Conservation (phyloP, 2,797 vertebrate genomes). For the Crypturellus tataupa region DNA sequence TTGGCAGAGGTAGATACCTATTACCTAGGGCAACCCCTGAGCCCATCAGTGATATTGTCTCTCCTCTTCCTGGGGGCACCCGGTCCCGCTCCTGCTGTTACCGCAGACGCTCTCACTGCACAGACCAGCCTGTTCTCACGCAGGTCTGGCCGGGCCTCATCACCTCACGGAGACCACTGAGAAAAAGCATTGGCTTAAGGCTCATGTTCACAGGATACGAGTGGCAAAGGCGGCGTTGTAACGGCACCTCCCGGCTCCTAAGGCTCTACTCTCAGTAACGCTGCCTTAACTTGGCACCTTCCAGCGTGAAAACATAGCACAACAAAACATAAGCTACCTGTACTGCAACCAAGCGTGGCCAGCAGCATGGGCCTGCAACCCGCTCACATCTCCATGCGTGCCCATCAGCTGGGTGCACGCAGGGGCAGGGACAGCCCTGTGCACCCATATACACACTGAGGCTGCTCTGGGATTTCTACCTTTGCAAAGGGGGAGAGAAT, state of each 20-base stretch:
- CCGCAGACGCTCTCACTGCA: too few relatives aligned
- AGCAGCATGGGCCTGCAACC: neutral
- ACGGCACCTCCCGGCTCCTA: neutral
- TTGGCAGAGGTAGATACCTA: neutral
- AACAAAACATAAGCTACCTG: neutral
- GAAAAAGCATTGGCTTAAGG: neutral
- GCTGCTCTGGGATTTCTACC: neutral
- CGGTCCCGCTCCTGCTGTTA: neutral
- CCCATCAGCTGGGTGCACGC: too few relatives aligned
- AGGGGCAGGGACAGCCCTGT: too few relatives aligned
- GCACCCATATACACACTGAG: neutral
- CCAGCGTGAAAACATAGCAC: neutral
- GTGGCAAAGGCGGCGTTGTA: neutral
- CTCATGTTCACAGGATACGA: neutral
- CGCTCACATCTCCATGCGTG: neutral
- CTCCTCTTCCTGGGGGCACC: neutral
- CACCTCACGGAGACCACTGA: neutral
- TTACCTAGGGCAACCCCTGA: neutral
- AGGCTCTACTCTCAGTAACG: neutral
- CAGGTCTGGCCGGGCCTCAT: neutral
- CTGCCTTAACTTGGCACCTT: neutral
- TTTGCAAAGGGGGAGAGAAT: neutral
- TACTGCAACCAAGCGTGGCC: neutral
- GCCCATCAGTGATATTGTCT: neutral
- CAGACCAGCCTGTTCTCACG: neutral